Percentiles rank a stretch among this genome's conserved stretches.
Evolutionary conservation across 2,797 vertebrate genomes (phyloP).

Genomic region (Pampus argenteus): DNA sequence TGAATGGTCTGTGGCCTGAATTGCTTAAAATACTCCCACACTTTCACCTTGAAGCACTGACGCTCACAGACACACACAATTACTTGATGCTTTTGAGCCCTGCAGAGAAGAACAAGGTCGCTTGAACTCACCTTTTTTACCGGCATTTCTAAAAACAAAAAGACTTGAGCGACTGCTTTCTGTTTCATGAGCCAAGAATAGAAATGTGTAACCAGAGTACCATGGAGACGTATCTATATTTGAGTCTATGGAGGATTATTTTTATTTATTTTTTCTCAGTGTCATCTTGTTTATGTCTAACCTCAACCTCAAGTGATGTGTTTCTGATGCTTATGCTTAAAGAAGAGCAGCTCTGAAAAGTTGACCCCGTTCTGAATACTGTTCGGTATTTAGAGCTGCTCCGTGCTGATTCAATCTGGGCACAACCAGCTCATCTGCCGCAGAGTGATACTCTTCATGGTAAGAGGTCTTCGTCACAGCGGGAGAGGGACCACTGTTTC

Average conservation of each 20-base stretch:
- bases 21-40: slow-evolving; percentile 50
- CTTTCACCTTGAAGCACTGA: slow-evolving; percentile 53
- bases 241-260: slow-evolving; percentile 37
- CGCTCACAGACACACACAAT: slow-evolving; percentile 47
- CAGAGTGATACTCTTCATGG: slow-evolving; percentile 38
- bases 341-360: slow-evolving; percentile 22
- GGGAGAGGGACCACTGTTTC: slow-evolving; percentile 26
- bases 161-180: slow-evolving; percentile 32
- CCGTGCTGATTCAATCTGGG: slow-evolving; percentile 32
- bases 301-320: slow-evolving; percentile 17
- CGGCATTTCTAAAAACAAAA: slow-evolving; percentile 37
- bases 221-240: slow-evolving; percentile 58
- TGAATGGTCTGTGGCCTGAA: slow-evolving; percentile 26
- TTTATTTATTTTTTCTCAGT: slow-evolving; percentile 14
- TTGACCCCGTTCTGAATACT: not conserved
- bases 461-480: slow-evolving; percentile 49
- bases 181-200: slow-evolving; percentile 70
- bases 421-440: slow-evolving; percentile 26
- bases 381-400: slow-evolving; percentile 21
- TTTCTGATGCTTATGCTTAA: slow-evolving; percentile 40
- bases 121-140: slow-evolving; percentile 15
- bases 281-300: slow-evolving; percentile 25
- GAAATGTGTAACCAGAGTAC: slow-evolving; percentile 34
- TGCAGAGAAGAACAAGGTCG: slow-evolving; percentile 50
- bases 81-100: slow-evolving; percentile 30